A percentile compares a stretch with the other conserved stretches of the same genome.
These are phyloP conservation scores for Lichenostomus cassidix DNA, from an alignment of 2,113 vertebrate species.

Conservation along the genomic window DNA sequence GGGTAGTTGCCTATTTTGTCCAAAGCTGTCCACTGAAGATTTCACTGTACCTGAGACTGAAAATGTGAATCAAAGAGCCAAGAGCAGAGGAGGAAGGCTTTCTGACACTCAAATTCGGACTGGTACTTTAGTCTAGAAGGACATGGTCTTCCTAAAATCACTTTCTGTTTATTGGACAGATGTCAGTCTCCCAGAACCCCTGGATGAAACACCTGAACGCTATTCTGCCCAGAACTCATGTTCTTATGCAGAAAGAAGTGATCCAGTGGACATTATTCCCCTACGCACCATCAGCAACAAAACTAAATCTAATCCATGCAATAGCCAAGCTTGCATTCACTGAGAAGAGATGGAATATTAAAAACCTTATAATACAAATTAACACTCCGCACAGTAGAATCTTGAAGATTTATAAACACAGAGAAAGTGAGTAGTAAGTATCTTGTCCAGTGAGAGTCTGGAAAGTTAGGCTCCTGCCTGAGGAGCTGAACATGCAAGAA, in stretches of 20 bases:
- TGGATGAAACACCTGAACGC: background rate
- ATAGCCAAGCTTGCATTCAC: background rate
- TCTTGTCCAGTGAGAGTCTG: background rate
- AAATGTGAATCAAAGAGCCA: background rate
- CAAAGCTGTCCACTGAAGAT: background rate
- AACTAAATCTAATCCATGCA: background rate
- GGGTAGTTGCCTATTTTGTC: background rate
- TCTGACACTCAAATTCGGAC: background rate
- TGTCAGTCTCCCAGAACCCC: background rate
- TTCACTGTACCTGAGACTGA: background rate
- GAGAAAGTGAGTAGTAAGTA: background rate
- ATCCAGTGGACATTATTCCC: too few relatives aligned
- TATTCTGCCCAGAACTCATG: background rate
- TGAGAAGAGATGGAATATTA: background rate
- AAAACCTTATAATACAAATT: background rate
- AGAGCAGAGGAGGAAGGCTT: background rate
- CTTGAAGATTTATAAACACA: background rate
- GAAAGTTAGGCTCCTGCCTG: background rate
- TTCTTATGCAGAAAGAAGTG: background rate
- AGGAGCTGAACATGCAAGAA: background rate
- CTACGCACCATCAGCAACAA: too few relatives aligned
- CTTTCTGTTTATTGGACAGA: background rate
- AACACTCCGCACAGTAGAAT: fast-evolving
- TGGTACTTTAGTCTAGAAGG: background rate
- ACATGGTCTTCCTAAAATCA: background rate